Evolutionary conservation across 2,113 vertebrate species (phyloP).

Genomic region (Gasterosteus nipponicus): DNA sequence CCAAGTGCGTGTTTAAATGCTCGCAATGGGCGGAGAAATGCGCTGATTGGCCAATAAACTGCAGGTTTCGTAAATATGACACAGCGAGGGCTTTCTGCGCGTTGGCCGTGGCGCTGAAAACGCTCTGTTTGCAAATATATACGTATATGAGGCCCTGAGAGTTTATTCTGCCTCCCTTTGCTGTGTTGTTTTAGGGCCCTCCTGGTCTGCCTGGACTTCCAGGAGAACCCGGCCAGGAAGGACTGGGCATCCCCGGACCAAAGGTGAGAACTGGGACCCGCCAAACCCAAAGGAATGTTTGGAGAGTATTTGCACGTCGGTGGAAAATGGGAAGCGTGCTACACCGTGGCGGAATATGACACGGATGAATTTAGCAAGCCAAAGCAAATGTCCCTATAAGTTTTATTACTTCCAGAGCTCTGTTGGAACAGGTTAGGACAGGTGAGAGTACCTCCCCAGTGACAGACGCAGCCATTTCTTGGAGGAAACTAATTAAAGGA

Average conservation of each 20-base stretch:
- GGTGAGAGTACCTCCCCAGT: not conserved
- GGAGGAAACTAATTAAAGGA: constrained; percentile 38
- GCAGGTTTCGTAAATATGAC: no score
- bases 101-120: no score
- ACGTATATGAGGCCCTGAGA: not conserved
- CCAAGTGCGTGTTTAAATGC: no score
- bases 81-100: no score
- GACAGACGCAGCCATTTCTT: constrained; percentile 18
- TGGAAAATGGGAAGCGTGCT: not conserved
- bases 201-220: constrained; percentile 86
- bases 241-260: constrained; percentile 86
- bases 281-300: not conserved
- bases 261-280: constrained; percentile 79
- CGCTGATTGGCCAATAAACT: no score
- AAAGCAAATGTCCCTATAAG: not conserved
- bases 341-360: not conserved
- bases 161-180: constrained; percentile 4
- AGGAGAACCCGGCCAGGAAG: constrained; percentile 87
- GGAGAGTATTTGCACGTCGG: not conserved
- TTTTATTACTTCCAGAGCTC: not conserved
- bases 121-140: no score
- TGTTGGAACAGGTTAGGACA: not conserved
- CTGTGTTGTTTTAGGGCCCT: constrained; percentile 78
- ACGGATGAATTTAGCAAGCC: not conserved
- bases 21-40: no score